Base-by-base conservation (phyloP, 2,113 vertebrate species). In the Natator depressus region DNA sequence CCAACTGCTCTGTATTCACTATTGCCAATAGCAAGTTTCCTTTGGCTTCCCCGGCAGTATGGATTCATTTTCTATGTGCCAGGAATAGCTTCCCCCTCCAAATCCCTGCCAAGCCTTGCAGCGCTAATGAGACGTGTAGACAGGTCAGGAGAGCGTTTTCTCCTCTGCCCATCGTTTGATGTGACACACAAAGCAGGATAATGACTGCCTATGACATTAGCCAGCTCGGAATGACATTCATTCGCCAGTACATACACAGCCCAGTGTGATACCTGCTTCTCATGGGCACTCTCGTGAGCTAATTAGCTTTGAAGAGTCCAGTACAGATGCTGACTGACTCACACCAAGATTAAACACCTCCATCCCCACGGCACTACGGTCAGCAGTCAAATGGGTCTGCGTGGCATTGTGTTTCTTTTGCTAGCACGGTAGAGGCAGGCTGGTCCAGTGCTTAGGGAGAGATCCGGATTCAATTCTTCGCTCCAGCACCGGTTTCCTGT, bases 1-100 rank as follows among this genome's bases (percentile, higher is more conserved):
- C 8, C n/a, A 17, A 17, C 5, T 27, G n/a, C 7, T 57, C 53
- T 38, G 0, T 5, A 5, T n/a, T 72, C n/a, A 22, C 62, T 7
- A 53, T 22, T 4, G 22, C 31, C 14, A 20, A 6, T 2, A 4
- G 50, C 29, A 4, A 5, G 10, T 35, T 55, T 13, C 80, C 25
- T 42, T 27, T 6, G 6, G n/a, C 51, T 42, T 82, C n/a, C 13
- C 53, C 10, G 14, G n/a, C 51, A 10, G 13, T 24, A 25, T 5
- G 24, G 3, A 82, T 19, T 27, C 24, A 16, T 27, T 47, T 11
- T 38, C 65, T 8, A 2, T 4, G 24, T 27, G 2, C 19, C 69
- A 22, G n/a, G 38, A 75, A 42, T 24, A 10, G 42, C n/a, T 38
- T 16, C 4, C 24, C 42, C 75, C 24, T 22, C 10, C 75, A 3